These are phyloP conservation scores for Lophius piscatorius DNA, from an alignment of 2,113 vertebrate genomes.

Conservation along the genomic window DNA sequence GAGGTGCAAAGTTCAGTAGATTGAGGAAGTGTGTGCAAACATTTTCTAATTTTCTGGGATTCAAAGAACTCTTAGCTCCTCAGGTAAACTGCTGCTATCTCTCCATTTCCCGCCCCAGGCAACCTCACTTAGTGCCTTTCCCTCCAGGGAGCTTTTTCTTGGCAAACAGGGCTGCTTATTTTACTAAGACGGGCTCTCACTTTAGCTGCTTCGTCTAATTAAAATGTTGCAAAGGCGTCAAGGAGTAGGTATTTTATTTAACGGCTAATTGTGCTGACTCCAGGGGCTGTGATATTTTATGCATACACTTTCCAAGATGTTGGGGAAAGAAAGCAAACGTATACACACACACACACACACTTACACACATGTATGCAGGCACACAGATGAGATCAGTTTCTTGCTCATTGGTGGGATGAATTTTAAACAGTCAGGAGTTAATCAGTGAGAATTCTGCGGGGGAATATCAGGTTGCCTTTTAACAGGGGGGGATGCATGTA, in stretches of 20 bases:
- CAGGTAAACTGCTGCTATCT: conserved; percentile 52
- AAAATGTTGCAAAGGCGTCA: conserved; percentile 90
- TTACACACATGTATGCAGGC: conserved; percentile 9
- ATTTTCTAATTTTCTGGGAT: conserved; percentile 22
- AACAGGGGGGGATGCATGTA: conserved; percentile 93
- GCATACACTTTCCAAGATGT: conserved; percentile 92
- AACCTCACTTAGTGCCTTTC: conserved; percentile 58
- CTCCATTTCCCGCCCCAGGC: conserved; percentile 66
- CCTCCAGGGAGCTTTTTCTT: conserved; percentile 81
- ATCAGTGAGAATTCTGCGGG: conserved; percentile 93
- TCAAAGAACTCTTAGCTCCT: conserved; percentile 47
- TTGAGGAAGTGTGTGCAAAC: conserved; percentile 14
- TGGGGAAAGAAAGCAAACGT: conserved; percentile 59
- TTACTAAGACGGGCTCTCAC: conserved; percentile 88
- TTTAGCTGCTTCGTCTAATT: conserved; percentile 93
- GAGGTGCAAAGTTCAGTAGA: neutral
- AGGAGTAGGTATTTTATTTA: conserved; percentile 94
- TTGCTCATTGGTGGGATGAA: conserved; percentile 95
- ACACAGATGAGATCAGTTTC: conserved; percentile 86
- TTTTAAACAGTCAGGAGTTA: conserved; percentile 96
- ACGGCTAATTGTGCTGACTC: conserved; percentile 97
- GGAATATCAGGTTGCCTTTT: conserved; percentile 96
- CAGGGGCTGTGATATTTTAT: conserved; percentile 92
- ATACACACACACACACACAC: conserved; percentile 10
- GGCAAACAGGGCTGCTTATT: conserved; percentile 90